Evolutionary conservation across 1,140 invertebrate species (phyloP), one percentile per base, ranked within the genome.

Genomic region (Philopotamus ludificatus): DNA sequence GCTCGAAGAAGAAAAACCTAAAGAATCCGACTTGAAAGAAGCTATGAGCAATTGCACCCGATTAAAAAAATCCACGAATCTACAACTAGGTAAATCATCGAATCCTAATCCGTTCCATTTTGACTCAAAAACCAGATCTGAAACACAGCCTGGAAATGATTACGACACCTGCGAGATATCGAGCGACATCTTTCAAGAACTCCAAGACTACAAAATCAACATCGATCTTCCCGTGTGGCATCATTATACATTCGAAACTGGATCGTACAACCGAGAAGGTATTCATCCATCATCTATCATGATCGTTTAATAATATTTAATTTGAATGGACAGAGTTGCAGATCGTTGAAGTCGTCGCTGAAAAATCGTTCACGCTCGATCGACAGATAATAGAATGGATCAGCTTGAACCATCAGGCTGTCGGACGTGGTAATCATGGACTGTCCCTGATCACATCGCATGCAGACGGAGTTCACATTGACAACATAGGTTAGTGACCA

Each of bases 261-360:
- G 67, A 16, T 21, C 67, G 3, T 65, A 65, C 28, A 69, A 69
- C 41, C 45, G 67, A 50, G 58, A 69, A 49, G 63, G 63, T 60
- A 53, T 28, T n/a, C n/a, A n/a, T n/a, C 49, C 49, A 51, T 49
- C 7, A 15, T 49, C 16, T 49, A 49, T 16, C 9, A 49, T 16
- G 12, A 53, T 49, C 20, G 15, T 53, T 53, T 16, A 47, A 47
- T 47, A 47, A 51, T 20, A 21, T 20, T 44, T 59, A 28, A 21
- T 45, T 44, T 45, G n/a, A n/a, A 39, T 57, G 3, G 39, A 12
- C 21, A 66, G 67, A 70, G 20, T 39, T 70, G 4, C 41, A 53
- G 16, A 70, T 70, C 20, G n/a, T 39, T 9, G 59, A 70, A 54
- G 67, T 70, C 10, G 47, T 70, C 3, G 54, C 60, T 2, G 60